Base-by-base conservation (phyloP, 2,888 invertebrate genomes). In the Tortricodes alternella region DNA sequence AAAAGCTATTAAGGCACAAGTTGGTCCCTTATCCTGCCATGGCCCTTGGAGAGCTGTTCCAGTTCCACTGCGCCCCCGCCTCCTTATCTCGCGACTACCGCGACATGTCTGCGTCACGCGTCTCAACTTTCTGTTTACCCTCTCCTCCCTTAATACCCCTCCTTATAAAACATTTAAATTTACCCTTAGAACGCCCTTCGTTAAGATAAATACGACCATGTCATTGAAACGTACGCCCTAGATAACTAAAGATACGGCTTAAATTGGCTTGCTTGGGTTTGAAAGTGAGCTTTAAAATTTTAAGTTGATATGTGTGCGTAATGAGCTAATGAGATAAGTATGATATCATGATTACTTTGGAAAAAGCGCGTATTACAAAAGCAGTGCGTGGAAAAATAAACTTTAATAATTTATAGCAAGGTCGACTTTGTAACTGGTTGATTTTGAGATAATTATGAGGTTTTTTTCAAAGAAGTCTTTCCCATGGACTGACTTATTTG, bases 131-230 rank as follows among this genome's bases (percentile, higher is more conserved):
- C 55, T 16, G 23, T 49, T 29, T 21, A 29, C 27, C 44, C 55
- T 9, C 49, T 43, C 4, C 38, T n/a, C 38, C 53, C 34, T 19
- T 43, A 37, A 56, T 50, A 24, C 50, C 32, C 38, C 56, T 56
- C 49, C 43, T 50, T 56, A 50, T 56, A 56, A 50, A 56, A 50
- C 56, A 50, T 50, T 50, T 56, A 50, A 56, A 56, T 50, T 56
- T 39, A 48, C 53, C n/a, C 27, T 49, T 43, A 43, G 27, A 27
- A 16, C 16, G 13, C 24, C 27, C 50, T 37, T 11, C 15, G 37
- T 56, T 49, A 50, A 56, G 49, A 50, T 56, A 50, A 50, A 44
- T 32, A 50, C 46, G 13, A 24, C 15, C 18, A 7, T 9, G 3
- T 15, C n/a, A 41, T 11, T n/a, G 9, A 9, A 48, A 23, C 48